phyloP scores from a whole-genome alignment of 2,888 invertebrate species.

The Pachycephus smyrnensis region DNA sequence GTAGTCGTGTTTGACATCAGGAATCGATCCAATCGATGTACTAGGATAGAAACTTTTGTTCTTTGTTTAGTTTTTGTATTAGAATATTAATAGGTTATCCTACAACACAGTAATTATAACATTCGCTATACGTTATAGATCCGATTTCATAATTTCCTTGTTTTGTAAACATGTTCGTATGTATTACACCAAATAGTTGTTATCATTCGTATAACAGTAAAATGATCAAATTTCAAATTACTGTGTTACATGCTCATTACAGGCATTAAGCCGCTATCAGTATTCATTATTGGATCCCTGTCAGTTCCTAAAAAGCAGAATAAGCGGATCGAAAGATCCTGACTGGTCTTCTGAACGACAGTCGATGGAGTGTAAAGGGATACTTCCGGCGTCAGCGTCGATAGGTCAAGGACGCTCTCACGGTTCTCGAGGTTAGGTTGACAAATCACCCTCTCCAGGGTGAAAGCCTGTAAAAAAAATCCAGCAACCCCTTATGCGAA shows the following conservation, averaged over 20 bases:
- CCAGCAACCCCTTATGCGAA: not conserved
- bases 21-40: not conserved
- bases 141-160: not conserved
- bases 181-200: not conserved
- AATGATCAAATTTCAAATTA: too few relatives aligned
- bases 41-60: not conserved
- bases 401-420: constrained; percentile 65
- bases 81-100: not conserved
- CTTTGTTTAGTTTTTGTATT: not conserved
- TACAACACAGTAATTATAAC: not conserved
- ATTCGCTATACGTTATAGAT: not conserved
- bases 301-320: not conserved
- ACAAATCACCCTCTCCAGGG: constrained; percentile 65
- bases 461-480: constrained; percentile 51
- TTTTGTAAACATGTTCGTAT: not conserved
- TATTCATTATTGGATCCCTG: too few relatives aligned
- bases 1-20: not conserved
- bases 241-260: not conserved
- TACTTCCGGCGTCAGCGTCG: constrained; percentile 55
- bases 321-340: not conserved
- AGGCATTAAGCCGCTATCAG: not conserved
- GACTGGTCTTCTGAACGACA: not conserved
- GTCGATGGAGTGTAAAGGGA: constrained; percentile 16
- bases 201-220: too few relatives aligned
- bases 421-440: constrained; percentile 64